Percentiles rank a stretch among this genome's conserved stretches.
Evolutionary conservation across 1,140 invertebrate genomes (phyloP).

Genomic region (Yoshiicerus persimilis): DNA sequence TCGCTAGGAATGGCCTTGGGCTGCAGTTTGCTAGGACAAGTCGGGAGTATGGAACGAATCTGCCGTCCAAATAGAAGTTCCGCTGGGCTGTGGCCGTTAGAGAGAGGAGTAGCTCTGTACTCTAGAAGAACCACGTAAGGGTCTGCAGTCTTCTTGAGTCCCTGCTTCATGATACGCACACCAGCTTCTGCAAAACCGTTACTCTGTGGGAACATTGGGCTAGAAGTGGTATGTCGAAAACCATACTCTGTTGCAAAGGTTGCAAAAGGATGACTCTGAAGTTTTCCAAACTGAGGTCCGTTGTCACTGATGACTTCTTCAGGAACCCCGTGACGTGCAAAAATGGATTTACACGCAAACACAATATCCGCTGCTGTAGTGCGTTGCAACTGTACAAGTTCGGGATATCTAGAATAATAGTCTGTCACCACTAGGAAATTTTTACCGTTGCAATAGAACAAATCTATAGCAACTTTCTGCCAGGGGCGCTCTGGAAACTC

Average conservation of each 20-base stretch:
- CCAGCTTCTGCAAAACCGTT: neutral
- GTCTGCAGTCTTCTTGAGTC: neutral
- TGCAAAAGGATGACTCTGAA: no score
- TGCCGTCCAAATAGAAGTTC: slow-evolving; percentile 18
- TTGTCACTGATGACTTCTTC: neutral
- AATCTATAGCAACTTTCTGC: no score
- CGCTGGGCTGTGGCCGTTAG: slow-evolving; percentile 19
- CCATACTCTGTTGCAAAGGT: no score
- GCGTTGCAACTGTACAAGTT: no score
- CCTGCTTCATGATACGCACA: neutral
- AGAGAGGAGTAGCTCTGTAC: slow-evolving; percentile 27
- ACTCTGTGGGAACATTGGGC: no score
- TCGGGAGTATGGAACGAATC: neutral
- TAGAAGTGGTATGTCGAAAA: no score
- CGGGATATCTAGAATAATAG: no score
- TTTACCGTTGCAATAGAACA: no score
- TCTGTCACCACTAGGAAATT: no score
- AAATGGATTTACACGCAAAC: neutral
- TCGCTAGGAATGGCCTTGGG: neutral
- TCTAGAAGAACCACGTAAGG: neutral
- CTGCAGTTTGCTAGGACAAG: neutral
- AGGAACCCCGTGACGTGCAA: neutral
- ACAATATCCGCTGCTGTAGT: neutral
- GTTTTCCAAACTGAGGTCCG: neutral
- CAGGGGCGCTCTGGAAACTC: no score